A percentile compares a stretch with the other conserved stretches of the same genome.
Conservation (phyloP, 37 sponge, comb jelly and placozoan genomes). For the Tethya wilhelma region DNA sequence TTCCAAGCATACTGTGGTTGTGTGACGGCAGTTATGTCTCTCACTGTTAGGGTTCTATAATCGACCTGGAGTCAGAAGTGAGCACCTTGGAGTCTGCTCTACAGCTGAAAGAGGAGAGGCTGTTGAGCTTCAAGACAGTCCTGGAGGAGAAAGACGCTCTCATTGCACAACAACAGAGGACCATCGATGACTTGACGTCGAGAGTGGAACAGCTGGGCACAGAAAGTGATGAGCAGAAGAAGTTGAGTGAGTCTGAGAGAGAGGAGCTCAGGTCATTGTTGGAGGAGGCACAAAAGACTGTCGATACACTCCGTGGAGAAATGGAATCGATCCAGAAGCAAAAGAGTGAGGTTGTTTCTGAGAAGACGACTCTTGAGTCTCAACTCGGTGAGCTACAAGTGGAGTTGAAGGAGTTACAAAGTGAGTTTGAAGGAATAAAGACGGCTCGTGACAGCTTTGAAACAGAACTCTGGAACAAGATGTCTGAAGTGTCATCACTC, state of each 20-base stretch:
- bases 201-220: neutral
- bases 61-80: conserved; percentile 53
- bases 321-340: neutral
- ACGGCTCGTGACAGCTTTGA: conserved; percentile 14
- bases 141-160: conserved; percentile 25
- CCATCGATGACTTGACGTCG: neutral
- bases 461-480: conserved; percentile 12
- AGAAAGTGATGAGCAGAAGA: neutral
- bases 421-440: neutral
- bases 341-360: neutral
- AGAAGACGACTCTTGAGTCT: neutral
- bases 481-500: conserved; percentile 6
- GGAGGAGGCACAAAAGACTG: neutral
- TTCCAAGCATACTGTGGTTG: neutral
- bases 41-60: conserved; percentile 29
- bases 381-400: neutral
- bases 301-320: neutral
- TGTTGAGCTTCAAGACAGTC: conserved; percentile 40
- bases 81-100: conserved; percentile 8
- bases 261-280: neutral
- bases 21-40: neutral
- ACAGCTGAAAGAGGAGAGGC: conserved; percentile 31
- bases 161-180: neutral
- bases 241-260: conserved; percentile 1
- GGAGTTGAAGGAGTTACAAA: neutral